phyloP scores from a whole-genome alignment of 2,797 vertebrate species.

The Podarcis lilfordi region DNA sequence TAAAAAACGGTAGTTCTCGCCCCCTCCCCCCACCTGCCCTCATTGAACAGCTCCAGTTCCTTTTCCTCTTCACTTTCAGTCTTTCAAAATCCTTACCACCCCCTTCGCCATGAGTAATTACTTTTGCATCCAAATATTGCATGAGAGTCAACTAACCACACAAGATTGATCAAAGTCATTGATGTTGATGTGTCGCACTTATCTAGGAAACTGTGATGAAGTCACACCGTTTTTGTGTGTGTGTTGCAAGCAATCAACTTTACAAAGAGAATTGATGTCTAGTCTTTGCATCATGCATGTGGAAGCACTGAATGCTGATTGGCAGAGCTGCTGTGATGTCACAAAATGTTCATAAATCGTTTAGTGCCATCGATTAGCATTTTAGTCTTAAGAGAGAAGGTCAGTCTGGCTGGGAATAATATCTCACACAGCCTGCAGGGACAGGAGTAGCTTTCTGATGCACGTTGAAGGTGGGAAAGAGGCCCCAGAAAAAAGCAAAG shows the following conservation, averaged over 20 bases:
- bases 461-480: background rate
- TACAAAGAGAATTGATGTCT: background rate
- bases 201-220: background rate
- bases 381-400: background rate
- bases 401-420: background rate
- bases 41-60: background rate
- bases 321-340: background rate
- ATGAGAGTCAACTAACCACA: background rate
- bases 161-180: background rate
- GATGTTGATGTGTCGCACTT: background rate
- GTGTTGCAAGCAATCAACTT: background rate
- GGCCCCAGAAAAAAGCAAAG: background rate
- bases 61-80: background rate
- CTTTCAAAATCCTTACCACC: background rate
- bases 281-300: background rate
- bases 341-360: background rate
- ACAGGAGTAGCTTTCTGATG: background rate
- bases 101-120: background rate
- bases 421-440: background rate
- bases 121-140: background rate
- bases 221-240: background rate
- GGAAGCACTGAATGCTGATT: background rate
- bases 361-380: background rate
- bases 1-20: no score
- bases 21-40: background rate